Base-by-base conservation (phyloP, 2,113 vertebrate genomes). In the Verasper variegatus region DNA sequence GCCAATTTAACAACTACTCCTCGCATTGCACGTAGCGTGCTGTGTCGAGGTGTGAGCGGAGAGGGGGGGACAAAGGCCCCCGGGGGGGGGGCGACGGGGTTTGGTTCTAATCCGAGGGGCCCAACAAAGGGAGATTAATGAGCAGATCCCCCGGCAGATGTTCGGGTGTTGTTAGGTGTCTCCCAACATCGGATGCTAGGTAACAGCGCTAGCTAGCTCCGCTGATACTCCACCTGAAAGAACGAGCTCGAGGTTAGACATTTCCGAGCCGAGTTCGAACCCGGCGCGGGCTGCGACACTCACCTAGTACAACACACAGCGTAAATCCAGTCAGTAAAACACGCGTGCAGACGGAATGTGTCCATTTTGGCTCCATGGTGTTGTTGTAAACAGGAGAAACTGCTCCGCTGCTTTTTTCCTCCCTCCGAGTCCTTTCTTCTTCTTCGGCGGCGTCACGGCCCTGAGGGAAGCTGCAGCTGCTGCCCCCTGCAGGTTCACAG, bases 361-460 rank as follows among this genome's bases (percentile, higher is more conserved):
- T 64, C 81, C 86, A 37, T 87, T 87, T 91, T 10, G 82, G 74
- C 64, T 93, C 92, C 94, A 94, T 95, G 82, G 60, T 90, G 87
- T 85, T 85, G 86, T 89, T 89, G 87, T 74, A 89, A 90, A 92
- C 88, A 92, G 82, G 68, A 87, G 75, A 59, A 59, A 72, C n/a
- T 56, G 9, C 60, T 72, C 68, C 71, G 76, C 62, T 47, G 52
- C 18, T 65, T 62, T 31, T 82, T 82, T 87, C 73, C 59, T 70
- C 74, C 63, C 73, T 76, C 61, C 60, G 2, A 71, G 11, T 15
- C 21, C 47, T 8, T 61, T 73, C 85, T 90, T 88, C 82, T 88
- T 89, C 83, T 21, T 42, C 71, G 60, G 2, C 35, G 51, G 13
- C 20, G 5, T 11, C 7, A 3, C 18, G 2, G 14, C 2, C 17